Base-by-base conservation (phyloP, 1,140 invertebrate genomes). In the Pseudomyrmex concolor region DNA sequence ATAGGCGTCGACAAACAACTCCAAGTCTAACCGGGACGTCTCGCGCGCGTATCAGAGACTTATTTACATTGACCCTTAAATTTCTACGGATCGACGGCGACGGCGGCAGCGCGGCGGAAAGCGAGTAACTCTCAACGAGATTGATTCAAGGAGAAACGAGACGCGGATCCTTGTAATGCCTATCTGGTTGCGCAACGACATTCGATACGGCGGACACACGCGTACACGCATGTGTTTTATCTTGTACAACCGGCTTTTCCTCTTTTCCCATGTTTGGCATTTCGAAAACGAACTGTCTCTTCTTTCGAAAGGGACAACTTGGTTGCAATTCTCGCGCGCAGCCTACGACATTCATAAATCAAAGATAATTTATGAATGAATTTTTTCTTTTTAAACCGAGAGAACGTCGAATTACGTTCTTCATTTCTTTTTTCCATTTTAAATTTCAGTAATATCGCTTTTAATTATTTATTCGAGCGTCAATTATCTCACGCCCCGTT, bases 1-100 rank as follows among this genome's bases (percentile, higher is more conserved):
- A 66, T 76, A 15, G n/a, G 7, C 64, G 43, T 59, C 54, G 63
- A 48, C 54, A 70, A 59, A 45, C 19, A 25, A 59, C 19, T 34
- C 19, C 12, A 25, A 59, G 8, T 12, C 59, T 15, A 59, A 50
- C 8, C 43, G 25, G 10, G 3, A 8, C 22, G 50, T 54, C 15
- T 50, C 7, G 17, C 48, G 17, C 48, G 12, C 4, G 43, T 70
- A 60, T 50, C 45, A 34, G 50, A 12, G n/a, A 12, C 54, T 80
- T 54, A 87, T 87, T 84, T 78, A 54, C 72, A 84, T 86, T 86
- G 60, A 84, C 59, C 70, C n/a, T 73, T 72, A 81, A 62, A 55
- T 86, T 83, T 86, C 64, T 17, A 80, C 43, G 76, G 67, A 76
- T 77, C 60, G 34, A 34, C 34, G 34, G 34, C 34, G 34, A 34